Evolutionary conservation across 2,113 vertebrate species (phyloP).

Genomic region (Engraulis encrasicolus): DNA sequence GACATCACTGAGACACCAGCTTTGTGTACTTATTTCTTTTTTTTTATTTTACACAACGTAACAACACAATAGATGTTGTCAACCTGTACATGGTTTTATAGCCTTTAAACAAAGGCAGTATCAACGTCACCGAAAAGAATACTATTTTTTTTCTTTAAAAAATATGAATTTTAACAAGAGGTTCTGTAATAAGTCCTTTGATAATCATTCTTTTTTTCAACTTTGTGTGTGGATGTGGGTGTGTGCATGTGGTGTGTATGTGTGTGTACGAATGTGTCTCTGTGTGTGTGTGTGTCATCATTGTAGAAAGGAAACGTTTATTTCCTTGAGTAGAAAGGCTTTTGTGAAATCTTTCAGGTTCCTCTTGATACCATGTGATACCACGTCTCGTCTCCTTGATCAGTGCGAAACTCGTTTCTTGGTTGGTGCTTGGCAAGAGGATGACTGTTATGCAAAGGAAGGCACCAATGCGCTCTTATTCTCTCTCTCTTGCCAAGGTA

Average conservation of each 20-base stretch:
- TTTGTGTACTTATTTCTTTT: constrained; percentile 71
- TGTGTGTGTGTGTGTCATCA: constrained; percentile 50
- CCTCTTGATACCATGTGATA: constrained; percentile 32
- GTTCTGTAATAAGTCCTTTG: constrained; percentile 69
- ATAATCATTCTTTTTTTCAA: constrained; percentile 38
- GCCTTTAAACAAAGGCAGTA: constrained; percentile 85
- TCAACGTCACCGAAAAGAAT: constrained; percentile 81
- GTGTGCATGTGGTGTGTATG: neutral
- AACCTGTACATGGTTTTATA: constrained; percentile 82
- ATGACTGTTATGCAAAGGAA: constrained; percentile 79
- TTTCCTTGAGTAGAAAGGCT: constrained; percentile 81
- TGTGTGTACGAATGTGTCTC: constrained; percentile 41
- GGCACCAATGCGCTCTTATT: constrained; percentile 80
- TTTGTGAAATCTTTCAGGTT: constrained; percentile 74
- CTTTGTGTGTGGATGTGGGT: constrained; percentile 29
- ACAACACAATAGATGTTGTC: constrained; percentile 87
- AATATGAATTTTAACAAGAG: constrained; percentile 86
- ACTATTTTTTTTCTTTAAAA: constrained; percentile 78
- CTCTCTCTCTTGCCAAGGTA: constrained; percentile 72
- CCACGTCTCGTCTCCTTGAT: constrained; percentile 34
- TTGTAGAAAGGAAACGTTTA: constrained; percentile 71
- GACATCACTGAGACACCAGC: constrained; percentile 54
- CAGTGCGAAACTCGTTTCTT: constrained; percentile 45
- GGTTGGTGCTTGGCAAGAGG: constrained; percentile 64
- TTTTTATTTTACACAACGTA: constrained; percentile 91